A percentile compares a stretch with the other conserved stretches of the same genome.
Conservation (phyloP, 2,888 invertebrate genomes). For the Cryptus armator region DNA sequence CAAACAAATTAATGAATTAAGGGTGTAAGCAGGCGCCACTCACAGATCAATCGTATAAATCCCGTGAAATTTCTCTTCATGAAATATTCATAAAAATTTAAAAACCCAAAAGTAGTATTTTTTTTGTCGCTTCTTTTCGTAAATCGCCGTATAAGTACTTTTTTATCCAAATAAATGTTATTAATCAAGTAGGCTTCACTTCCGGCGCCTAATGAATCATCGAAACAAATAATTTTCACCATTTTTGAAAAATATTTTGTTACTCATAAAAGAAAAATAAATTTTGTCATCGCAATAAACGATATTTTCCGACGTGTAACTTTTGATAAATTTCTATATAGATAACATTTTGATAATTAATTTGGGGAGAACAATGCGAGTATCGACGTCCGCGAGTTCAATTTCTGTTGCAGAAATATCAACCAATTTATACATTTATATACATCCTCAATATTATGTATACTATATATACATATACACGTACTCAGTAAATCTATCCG, state of each 20-base stretch:
- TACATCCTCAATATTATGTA: slow-evolving; percentile 5
- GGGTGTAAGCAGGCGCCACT: slow-evolving; percentile 56
- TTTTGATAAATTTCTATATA: background rate
- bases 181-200: background rate
- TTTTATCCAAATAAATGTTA: too few relatives aligned
- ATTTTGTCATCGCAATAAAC: too few relatives aligned
- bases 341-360: background rate
- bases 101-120: background rate
- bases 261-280: background rate
- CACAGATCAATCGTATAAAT: slow-evolving; percentile 18
- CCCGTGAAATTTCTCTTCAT: slow-evolving; percentile 33
- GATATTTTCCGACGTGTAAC: too few relatives aligned
- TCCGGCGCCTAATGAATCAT: background rate
- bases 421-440: slow-evolving; percentile 35
- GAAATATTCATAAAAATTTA: slow-evolving; percentile 28
- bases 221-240: background rate
- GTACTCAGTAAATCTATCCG: slow-evolving; percentile 38
- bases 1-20: slow-evolving; percentile 79
- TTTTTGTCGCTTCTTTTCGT: too few relatives aligned
- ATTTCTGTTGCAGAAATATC: slow-evolving; percentile 18
- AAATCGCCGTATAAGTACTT: too few relatives aligned
- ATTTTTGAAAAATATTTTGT: background rate
- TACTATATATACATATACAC: slow-evolving; percentile 21
- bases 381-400: background rate
- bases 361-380: background rate